Evolutionary conservation across 2,888 invertebrate species (phyloP).

Genomic region (Sepiola atlantica): DNA sequence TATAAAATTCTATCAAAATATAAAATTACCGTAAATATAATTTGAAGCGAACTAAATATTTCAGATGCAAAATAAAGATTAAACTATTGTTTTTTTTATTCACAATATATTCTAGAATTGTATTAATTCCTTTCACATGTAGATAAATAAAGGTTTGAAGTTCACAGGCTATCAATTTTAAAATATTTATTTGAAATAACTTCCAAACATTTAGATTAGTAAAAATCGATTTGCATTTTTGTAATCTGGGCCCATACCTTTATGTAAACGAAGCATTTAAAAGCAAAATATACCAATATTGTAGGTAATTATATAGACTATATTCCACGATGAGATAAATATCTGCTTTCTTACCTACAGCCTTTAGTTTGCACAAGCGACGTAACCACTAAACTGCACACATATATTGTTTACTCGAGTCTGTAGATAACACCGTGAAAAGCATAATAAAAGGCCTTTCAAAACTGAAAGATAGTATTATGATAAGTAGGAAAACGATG

Average conservation of each 20-base stretch:
- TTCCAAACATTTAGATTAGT: not conserved
- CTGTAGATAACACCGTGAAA: not conserved
- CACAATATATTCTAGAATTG: too few relatives aligned
- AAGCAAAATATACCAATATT: not conserved
- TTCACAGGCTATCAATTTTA: not conserved
- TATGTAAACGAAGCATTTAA: not conserved
- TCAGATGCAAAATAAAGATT: not conserved
- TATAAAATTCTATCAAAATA: not conserved
- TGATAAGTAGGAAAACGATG: not conserved
- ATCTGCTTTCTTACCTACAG: not conserved
- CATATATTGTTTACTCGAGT: not conserved
- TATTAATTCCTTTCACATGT: not conserved
- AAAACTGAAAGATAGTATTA: not conserved
- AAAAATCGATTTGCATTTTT: not conserved
- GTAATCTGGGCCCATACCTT: not conserved
- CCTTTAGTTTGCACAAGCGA: not conserved
- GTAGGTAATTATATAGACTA: not conserved
- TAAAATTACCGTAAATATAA: not conserved
- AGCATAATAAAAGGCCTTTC: not conserved
- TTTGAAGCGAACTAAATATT: not conserved
- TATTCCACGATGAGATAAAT: not conserved
- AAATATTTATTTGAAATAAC: not conserved
- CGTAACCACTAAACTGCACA: not conserved
- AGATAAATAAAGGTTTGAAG: not conserved
- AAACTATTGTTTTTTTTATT: not conserved